A percentile compares a stretch with the other conserved stretches of the same genome.
Evolutionary conservation across 2,888 invertebrate species (phyloP).

Genomic region (Leucophenga maculata): DNA sequence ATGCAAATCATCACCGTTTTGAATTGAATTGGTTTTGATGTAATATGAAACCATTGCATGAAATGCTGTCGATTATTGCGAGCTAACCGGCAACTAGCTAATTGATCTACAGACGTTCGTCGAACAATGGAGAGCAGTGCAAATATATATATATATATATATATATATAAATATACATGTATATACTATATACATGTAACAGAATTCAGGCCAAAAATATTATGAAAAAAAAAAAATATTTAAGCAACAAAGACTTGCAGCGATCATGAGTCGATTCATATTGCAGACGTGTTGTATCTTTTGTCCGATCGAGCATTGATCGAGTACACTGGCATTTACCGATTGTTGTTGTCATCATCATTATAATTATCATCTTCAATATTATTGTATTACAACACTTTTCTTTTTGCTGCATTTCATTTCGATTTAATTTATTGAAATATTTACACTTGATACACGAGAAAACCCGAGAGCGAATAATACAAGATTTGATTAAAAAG

Average conservation of each 20-base stretch:
- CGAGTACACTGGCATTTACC: neutral
- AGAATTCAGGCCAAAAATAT: conserved; percentile 14
- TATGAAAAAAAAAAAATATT: no score
- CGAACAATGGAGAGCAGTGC: neutral
- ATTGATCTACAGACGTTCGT: no score
- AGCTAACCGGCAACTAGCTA: no score
- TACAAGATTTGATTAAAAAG: neutral
- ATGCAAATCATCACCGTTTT: no score
- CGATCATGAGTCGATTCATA: no score
- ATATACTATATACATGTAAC: neutral
- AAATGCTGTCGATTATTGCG: neutral
- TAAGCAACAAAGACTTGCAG: no score
- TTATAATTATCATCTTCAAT: neutral
- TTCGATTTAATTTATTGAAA: no score
- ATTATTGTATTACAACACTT: conserved; percentile 2
- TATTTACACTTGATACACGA: neutral
- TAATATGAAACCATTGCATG: conserved; percentile 15
- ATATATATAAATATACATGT: neutral
- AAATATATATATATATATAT: no score
- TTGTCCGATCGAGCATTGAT: neutral
- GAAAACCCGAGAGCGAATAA: neutral
- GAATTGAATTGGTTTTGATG: conserved; percentile 8
- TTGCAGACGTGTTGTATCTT: conserved; percentile 9
- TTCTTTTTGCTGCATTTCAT: neutral
- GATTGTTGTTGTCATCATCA: neutral